Evolutionary conservation across 2,888 invertebrate genomes (phyloP), one percentile per base, ranked within the genome.

Genomic region (Nipponacmea schrenckii): DNA sequence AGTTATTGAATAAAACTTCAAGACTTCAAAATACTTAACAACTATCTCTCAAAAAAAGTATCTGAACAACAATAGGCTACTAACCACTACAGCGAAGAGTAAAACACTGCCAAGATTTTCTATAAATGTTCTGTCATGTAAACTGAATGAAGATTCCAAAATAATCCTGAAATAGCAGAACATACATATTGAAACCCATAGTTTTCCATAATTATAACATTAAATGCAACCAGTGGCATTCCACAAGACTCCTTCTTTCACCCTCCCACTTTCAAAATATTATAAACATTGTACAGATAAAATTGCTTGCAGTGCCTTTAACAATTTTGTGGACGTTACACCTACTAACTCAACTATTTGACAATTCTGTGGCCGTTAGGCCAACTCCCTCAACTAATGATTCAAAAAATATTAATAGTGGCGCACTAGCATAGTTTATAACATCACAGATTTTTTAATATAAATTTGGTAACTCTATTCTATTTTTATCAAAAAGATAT

Each of bases 91-190:
- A 15, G 91, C 91, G 79, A 90, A 91, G 26, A 91, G 83, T 15
- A 91, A 80, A 46, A 91, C 90, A 15, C 91, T 90, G 67, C 91
- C 91, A 26, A 92, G 75, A 79, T 91, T 91, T 69, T 91, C 90
- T 66, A 89, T 86, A 80, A 91, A 91, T 2, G 90, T 90, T 70
- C 90, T 85, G 79, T 92, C 91, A 78, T 91, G 90, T 15, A 92
- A 85, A 70, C 91, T 91, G 84, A 90, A 92, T 0, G 91, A 89
- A 1, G 91, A 89, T 79, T 92, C 91, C 72, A 92, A 80, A 71
- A 92, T 90, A 68, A 91, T 90, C 68, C 90, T 90, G 81, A 27
- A 83, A 82, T 31, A 12, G 17, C n/a, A 45, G 26, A 14, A 17
- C 14, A 24, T 14, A 14, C 4, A 15, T n/a, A 20, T 15, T 48